phyloP scores from a whole-genome alignment of 2,797 vertebrate species.

The Lophotriccus pileatus region DNA sequence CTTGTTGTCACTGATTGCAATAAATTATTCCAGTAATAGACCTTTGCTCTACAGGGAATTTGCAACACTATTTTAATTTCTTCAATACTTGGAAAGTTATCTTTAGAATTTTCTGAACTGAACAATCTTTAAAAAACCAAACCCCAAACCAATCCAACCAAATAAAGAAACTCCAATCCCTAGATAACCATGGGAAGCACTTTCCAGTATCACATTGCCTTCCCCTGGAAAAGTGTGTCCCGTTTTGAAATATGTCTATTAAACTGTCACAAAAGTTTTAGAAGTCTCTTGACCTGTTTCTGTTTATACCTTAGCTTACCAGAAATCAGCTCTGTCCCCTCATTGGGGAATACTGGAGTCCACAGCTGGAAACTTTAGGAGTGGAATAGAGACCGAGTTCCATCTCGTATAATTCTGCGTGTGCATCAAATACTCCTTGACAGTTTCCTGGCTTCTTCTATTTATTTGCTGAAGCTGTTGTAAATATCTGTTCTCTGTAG shows the following conservation, averaged over 20 bases:
- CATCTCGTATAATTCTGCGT: not conserved
- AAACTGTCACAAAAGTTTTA: not conserved
- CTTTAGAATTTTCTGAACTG: not conserved
- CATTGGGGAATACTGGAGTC: not conserved
- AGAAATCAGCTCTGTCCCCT: not conserved
- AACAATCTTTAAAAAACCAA: not conserved
- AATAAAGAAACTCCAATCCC: not conserved
- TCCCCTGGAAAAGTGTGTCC: not conserved
- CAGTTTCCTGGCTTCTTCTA: not conserved
- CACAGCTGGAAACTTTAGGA: not conserved
- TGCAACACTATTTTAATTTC: not conserved
- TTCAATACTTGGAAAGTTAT: not conserved
- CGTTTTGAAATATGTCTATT: not conserved
- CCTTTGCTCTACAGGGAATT: not conserved
- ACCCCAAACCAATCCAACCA: not conserved
- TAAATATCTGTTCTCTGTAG: not conserved
- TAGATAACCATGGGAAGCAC: not conserved
- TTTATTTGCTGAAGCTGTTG: not conserved
- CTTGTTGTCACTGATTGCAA: not conserved
- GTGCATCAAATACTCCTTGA: not conserved
- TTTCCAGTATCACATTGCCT: not conserved
- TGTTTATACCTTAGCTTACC: not conserved
- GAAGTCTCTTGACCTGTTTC: not conserved
- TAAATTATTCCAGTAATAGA: not conserved
- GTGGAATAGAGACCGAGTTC: not conserved